phyloP scores from a whole-genome alignment of 2,888 invertebrate genomes.

The Rhimphoctona megacephalus region DNA sequence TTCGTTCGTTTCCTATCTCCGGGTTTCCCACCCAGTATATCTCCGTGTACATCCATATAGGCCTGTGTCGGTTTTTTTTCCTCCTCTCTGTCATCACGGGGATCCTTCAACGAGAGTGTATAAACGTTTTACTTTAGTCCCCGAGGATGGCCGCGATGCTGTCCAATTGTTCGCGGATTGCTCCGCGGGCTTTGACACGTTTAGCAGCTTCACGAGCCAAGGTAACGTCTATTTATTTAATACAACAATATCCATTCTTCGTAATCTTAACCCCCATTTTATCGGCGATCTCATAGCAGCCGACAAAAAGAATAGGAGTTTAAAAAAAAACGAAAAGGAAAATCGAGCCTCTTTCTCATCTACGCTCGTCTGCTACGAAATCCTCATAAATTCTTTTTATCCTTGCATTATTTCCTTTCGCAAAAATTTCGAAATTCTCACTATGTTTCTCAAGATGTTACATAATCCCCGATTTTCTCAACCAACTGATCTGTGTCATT shows the following conservation, averaged over 20 bases:
- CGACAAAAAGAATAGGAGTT: slow-evolving; percentile 19
- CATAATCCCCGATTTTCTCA: slow-evolving; percentile 54
- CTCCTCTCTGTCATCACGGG: slow-evolving; percentile 71
- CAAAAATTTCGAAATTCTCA: slow-evolving; percentile 17
- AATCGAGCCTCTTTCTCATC: background rate
- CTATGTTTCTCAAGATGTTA: slow-evolving; percentile 45
- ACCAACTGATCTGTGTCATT: slow-evolving; percentile 9
- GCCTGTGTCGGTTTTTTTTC: slow-evolving; percentile 64
- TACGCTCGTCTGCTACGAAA: slow-evolving; percentile 1
- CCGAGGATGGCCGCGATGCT: slow-evolving; percentile 83
- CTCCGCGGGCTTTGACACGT: slow-evolving; percentile 80
- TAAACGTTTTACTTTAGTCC: slow-evolving; percentile 44
- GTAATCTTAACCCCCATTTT: slow-evolving; percentile 21
- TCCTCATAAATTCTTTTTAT: background rate
- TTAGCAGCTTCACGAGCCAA: slow-evolving; percentile 79
- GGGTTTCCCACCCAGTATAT: slow-evolving; percentile 36
- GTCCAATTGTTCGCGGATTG: slow-evolving; percentile 82
- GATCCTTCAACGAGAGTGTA: slow-evolving; percentile 50
- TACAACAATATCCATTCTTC: background rate
- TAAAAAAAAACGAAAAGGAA: background rate
- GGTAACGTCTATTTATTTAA: slow-evolving; percentile 74
- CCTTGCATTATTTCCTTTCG: background rate
- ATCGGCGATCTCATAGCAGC: slow-evolving; percentile 35
- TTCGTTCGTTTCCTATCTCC: slow-evolving; percentile 22
- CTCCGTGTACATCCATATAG: slow-evolving; percentile 31